These are phyloP conservation scores for Centropus bengalensis DNA, from an alignment of 2,113 vertebrate genomes.

Conservation along the genomic window DNA sequence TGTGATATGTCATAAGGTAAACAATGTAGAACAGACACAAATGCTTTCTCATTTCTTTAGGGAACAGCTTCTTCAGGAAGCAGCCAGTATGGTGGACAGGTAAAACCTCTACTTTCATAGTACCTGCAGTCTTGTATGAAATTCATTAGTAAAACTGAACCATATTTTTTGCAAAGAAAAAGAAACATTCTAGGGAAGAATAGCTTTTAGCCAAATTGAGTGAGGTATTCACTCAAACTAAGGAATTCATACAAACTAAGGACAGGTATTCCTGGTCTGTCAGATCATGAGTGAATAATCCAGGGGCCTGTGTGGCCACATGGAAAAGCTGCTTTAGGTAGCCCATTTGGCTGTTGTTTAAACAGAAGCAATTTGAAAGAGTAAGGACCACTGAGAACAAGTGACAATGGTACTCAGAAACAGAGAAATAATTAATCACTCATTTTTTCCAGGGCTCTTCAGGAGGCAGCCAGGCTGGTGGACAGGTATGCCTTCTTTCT, in stretches of 20 bases:
- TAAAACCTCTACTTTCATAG: neutral
- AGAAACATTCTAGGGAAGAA: neutral
- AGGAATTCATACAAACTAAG: neutral
- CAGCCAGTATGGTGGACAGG: constrained; percentile 18
- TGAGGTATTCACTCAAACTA: too few species aligned
- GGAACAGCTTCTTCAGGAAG: neutral
- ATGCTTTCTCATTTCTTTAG: constrained; percentile 17
- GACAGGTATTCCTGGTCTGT: neutral
- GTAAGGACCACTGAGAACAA: neutral
- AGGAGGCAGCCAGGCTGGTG: constrained; percentile 36
- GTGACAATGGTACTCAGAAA: neutral
- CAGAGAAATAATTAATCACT: neutral
- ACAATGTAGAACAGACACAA: neutral
- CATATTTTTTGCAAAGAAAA: neutral
- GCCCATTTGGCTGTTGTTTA: neutral
- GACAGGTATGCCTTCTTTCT: constrained; percentile 31
- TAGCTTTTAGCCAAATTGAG: neutral
- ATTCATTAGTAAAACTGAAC: neutral
- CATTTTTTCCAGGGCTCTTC: constrained; percentile 34
- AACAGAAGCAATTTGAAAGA: neutral
- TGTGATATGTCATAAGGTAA: neutral
- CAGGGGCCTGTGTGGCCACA: neutral
- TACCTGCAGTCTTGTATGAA: neutral
- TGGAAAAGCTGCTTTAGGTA: neutral
- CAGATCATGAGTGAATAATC: too few species aligned